Conservation (phyloP, 2,888 invertebrate species). For the Merodon equestris region DNA sequence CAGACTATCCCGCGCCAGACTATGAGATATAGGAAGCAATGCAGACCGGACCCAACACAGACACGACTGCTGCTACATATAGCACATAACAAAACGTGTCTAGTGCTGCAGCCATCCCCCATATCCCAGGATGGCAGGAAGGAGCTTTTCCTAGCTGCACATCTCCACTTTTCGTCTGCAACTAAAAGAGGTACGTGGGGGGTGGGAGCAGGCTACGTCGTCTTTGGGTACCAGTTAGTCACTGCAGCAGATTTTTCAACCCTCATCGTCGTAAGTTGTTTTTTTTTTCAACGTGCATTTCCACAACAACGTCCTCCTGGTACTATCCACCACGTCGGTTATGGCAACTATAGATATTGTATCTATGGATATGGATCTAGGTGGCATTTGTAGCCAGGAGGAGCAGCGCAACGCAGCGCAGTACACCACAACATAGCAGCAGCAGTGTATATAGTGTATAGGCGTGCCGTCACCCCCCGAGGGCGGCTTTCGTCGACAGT, state of each 20-base stretch:
- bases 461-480: not conserved
- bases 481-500: not conserved
- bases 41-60: constrained; percentile 27
- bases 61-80: not conserved
- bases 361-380: no score
- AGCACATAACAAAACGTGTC: constrained; percentile 36
- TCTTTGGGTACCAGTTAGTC: constrained; percentile 37
- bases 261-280: constrained; percentile 34
- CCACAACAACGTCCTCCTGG: constrained; percentile 12
- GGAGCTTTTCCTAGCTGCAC: constrained; percentile 40
- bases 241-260: constrained; percentile 64
- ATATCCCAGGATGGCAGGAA: not conserved
- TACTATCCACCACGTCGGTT: constrained; percentile 1
- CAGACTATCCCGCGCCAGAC: constrained; percentile 31
- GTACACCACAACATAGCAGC: no score
- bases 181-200: constrained; percentile 18
- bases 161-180: constrained; percentile 55
- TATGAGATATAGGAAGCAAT: constrained; percentile 37
- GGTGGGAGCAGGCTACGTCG: not conserved
- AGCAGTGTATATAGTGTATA: no score
- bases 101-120: constrained; percentile 45
- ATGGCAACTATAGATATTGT: no score
- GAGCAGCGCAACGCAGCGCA: no score
- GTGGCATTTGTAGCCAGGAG: no score
- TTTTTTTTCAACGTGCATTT: constrained; percentile 18